These are phyloP conservation scores for Lathamus discolor DNA, from an alignment of 2,113 vertebrate genomes.

Conservation along the genomic window DNA sequence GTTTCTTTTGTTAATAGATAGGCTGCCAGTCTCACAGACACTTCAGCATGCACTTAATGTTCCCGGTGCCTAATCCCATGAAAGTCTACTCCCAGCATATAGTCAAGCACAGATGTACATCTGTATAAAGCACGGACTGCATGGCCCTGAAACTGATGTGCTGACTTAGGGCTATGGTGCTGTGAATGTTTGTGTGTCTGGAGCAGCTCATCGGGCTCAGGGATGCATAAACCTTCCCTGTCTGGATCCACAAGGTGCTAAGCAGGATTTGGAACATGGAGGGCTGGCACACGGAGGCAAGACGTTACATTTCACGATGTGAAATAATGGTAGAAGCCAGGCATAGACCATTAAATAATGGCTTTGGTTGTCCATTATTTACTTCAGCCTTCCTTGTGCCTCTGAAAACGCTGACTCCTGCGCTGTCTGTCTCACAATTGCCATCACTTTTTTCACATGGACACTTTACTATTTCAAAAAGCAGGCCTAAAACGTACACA, in stretches of 20 bases:
- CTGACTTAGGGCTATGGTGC: neutral
- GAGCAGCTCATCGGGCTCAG: neutral
- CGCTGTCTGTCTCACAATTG: neutral
- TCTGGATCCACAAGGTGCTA: neutral
- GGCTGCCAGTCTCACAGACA: constrained; percentile 31
- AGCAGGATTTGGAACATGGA: neutral
- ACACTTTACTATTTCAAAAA: neutral
- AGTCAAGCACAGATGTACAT: neutral
- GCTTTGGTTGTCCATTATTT: neutral
- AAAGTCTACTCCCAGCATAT: neutral
- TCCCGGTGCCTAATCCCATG: constrained; percentile 14
- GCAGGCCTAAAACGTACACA: neutral
- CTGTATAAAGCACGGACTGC: neutral
- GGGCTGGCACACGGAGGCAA: neutral
- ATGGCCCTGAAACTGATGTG: neutral
- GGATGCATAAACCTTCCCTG: neutral
- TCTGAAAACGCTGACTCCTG: neutral
- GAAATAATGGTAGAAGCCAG: neutral
- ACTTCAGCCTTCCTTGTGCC: neutral
- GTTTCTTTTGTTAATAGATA: constrained; percentile 28
- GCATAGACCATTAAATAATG: neutral
- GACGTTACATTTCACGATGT: neutral
- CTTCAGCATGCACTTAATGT: neutral
- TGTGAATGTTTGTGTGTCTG: neutral
- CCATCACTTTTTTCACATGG: neutral